Percentiles rank a stretch among this genome's conserved stretches.
These are phyloP conservation scores for Patella pellucida DNA, from an alignment of 2,888 invertebrate genomes.

Conservation along the genomic window DNA sequence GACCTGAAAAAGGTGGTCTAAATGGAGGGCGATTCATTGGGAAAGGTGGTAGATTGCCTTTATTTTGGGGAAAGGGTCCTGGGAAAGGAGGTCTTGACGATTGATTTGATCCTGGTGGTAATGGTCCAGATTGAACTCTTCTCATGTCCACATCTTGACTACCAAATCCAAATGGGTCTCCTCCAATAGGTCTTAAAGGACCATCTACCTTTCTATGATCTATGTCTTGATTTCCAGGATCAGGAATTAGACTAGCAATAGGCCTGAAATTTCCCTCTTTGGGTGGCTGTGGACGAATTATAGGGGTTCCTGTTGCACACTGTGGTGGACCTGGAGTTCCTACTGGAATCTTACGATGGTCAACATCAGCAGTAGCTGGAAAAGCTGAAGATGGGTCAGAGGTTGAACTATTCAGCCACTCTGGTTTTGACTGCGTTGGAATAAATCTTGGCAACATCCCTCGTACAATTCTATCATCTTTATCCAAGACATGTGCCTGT, in stretches of 20 bases:
- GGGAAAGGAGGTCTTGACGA: not conserved
- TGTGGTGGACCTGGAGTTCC: not conserved
- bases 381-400: not conserved
- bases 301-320: not conserved
- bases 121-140: not conserved
- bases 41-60: not conserved
- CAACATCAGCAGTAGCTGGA: not conserved
- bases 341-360: not conserved
- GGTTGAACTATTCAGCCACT: not conserved
- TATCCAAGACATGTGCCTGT: not conserved
- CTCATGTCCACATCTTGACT: slow-evolving; percentile 4
- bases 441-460: not conserved
- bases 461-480: not conserved
- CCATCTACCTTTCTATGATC: not conserved
- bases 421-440: not conserved
- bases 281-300: not conserved
- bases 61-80: too few relatives aligned
- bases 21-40: not conserved
- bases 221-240: not conserved
- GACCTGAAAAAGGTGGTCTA: not conserved
- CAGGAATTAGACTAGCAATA: not conserved
- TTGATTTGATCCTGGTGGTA: not conserved
- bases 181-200: not conserved
- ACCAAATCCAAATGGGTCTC: not conserved
- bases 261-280: not conserved